These are phyloP conservation scores for Parotocinclus haroldoi DNA, from an alignment of 2,797 vertebrate genomes.

Conservation along the genomic window DNA sequence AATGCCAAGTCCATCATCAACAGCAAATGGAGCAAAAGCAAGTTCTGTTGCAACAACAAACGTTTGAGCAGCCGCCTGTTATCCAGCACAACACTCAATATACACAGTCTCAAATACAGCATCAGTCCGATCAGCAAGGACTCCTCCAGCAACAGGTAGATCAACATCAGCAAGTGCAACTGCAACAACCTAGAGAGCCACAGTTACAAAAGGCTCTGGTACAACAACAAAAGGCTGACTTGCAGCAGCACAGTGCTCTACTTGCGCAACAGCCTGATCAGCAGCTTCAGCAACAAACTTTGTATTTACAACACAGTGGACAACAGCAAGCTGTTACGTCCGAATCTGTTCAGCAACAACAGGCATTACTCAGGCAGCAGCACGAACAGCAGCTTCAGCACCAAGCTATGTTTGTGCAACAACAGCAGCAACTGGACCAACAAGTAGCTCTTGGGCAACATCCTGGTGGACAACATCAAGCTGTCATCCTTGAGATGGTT, in stretches of 20 bases:
- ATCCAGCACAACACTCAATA: background rate
- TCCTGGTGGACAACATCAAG: background rate
- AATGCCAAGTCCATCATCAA: slow-evolving; percentile 54
- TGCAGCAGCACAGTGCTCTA: slow-evolving; percentile 37
- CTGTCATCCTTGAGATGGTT: slow-evolving; percentile 8
- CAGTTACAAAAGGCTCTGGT: slow-evolving; percentile 40
- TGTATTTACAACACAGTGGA: background rate
- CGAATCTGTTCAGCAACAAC: background rate
- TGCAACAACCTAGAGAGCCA: slow-evolving; percentile 43
- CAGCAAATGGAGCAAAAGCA: slow-evolving; percentile 57
- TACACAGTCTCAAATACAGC: slow-evolving; percentile 48
- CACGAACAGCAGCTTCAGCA: background rate
- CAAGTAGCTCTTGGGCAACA: background rate
- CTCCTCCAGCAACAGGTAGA: slow-evolving; percentile 39
- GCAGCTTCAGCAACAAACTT: background rate
- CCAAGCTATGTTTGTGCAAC: background rate
- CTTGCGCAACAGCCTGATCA: slow-evolving; percentile 62
- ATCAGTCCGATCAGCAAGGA: slow-evolving; percentile 37
- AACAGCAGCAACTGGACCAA: slow-evolving; percentile 5
- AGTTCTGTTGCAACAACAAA: slow-evolving; percentile 35
- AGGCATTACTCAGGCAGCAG: background rate
- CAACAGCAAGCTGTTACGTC: no score
- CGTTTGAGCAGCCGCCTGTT: slow-evolving; percentile 31
- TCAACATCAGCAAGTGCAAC: slow-evolving; percentile 37
- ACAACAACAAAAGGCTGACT: slow-evolving; percentile 32